phyloP scores from a whole-genome alignment of 2,113 vertebrate species.

The Noctilio leporinus region DNA sequence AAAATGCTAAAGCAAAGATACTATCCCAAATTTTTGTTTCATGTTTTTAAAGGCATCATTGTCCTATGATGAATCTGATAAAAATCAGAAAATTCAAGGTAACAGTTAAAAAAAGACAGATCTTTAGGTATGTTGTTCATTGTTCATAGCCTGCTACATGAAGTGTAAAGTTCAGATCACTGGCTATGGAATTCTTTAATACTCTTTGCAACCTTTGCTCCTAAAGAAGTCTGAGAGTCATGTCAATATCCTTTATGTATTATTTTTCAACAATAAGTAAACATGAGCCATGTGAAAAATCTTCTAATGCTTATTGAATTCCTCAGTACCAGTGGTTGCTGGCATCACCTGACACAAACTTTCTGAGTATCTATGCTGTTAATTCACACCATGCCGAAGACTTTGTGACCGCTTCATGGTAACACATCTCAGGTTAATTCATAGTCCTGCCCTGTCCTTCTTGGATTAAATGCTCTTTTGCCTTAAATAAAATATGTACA shows the following conservation, averaged over 20 bases:
- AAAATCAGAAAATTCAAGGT: neutral
- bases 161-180: constrained; percentile 27
- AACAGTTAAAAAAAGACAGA: constrained; percentile 58
- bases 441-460: neutral
- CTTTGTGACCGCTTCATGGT: neutral
- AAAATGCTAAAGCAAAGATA: constrained; percentile 39
- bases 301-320: neutral
- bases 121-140: constrained; percentile 2
- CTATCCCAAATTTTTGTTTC: neutral
- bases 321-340: fast-evolving
- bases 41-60: constrained; percentile 19
- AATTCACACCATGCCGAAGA: neutral
- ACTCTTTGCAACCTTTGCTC: constrained; percentile 46
- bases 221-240: constrained; percentile 46
- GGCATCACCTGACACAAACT: neutral
- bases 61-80: constrained; percentile 34
- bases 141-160: neutral
- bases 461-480: neutral
- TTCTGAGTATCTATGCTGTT: neutral
- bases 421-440: neutral
- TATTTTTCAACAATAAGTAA: constrained; percentile 1
- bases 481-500: neutral
- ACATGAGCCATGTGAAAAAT: fast-evolving
- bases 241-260: neutral
- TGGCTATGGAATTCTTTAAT: constrained; percentile 30